phyloP scores from a whole-genome alignment of 1,140 invertebrate species.

The Colletes latitarsis region DNA sequence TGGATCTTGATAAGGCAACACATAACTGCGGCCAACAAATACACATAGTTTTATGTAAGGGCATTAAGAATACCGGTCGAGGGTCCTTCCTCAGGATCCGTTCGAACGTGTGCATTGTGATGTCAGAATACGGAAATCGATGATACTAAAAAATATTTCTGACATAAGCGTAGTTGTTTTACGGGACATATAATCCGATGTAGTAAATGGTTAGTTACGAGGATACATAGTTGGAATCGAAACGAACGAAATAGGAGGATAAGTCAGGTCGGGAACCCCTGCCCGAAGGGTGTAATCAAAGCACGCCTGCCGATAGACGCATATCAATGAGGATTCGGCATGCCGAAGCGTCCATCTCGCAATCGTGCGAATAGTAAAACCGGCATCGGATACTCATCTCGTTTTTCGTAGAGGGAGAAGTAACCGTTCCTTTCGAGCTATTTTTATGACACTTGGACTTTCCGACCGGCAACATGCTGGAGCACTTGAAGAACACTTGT shows the following conservation, averaged over 20 bases:
- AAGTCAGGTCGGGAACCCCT: conserved; percentile 20
- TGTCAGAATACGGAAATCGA: too few species aligned
- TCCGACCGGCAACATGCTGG: conserved; percentile 78
- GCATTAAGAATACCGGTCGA: too few species aligned
- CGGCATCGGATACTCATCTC: conserved; percentile 65
- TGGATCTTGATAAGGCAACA: too few species aligned
- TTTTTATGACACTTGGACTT: conserved; percentile 80
- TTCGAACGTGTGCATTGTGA: too few species aligned
- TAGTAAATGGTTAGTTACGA: too few species aligned
- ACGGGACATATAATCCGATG: too few species aligned
- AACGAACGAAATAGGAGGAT: conserved; percentile 8
- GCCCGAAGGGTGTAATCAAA: conserved; percentile 30
- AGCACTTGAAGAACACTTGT: conserved; percentile 81
- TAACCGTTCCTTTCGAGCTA: conserved; percentile 75
- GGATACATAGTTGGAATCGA: too few species aligned
- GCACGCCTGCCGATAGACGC: conserved; percentile 30
- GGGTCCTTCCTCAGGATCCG: too few species aligned
- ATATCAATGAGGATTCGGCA: conserved; percentile 62
- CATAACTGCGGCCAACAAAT: too few species aligned
- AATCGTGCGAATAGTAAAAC: conserved; percentile 66
- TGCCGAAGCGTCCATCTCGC: conserved; percentile 55
- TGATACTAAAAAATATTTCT: too few species aligned
- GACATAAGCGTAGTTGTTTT: too few species aligned
- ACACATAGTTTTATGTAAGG: too few species aligned
- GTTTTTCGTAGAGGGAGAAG: conserved; percentile 60